Evolutionary conservation across 2,888 invertebrate species (phyloP).

Genomic region (Lasioglossum leucozonium): DNA sequence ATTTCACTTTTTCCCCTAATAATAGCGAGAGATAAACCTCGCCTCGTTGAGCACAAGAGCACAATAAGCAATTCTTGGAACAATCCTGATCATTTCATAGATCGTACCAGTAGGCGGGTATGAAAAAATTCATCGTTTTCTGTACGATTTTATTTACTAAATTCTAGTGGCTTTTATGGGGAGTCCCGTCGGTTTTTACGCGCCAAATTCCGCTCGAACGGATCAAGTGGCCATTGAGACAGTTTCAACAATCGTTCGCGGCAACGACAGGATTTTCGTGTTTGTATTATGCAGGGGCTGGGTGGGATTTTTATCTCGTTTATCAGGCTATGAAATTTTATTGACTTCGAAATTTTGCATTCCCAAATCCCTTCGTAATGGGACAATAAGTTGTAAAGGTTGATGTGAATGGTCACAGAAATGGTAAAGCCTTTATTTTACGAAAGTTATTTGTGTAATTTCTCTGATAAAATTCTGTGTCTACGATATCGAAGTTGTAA

Average conservation of each 20-base stretch:
- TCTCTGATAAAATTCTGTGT: background rate
- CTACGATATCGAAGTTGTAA: background rate
- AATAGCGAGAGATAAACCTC: background rate
- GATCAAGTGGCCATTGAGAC: background rate
- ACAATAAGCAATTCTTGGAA: background rate
- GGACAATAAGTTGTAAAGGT: background rate
- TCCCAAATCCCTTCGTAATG: background rate
- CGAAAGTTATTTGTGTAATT: background rate
- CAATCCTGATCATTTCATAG: constrained; percentile 5
- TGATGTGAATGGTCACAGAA: background rate
- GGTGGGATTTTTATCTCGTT: background rate
- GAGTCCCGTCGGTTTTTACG: background rate
- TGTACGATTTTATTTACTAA: background rate
- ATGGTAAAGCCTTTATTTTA: background rate
- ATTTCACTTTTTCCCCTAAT: background rate
- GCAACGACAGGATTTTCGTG: background rate
- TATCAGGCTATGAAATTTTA: background rate
- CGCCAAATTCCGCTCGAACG: background rate
- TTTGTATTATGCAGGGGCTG: background rate
- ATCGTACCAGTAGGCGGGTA: background rate
- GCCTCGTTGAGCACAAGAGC: background rate
- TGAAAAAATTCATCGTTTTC: background rate
- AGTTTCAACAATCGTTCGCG: background rate
- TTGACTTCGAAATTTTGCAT: background rate
- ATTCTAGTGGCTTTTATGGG: background rate